Evolutionary conservation across 2,797 vertebrate genomes (phyloP), one percentile per base, ranked within the genome.

Genomic region (Takifugu rubripes): DNA sequence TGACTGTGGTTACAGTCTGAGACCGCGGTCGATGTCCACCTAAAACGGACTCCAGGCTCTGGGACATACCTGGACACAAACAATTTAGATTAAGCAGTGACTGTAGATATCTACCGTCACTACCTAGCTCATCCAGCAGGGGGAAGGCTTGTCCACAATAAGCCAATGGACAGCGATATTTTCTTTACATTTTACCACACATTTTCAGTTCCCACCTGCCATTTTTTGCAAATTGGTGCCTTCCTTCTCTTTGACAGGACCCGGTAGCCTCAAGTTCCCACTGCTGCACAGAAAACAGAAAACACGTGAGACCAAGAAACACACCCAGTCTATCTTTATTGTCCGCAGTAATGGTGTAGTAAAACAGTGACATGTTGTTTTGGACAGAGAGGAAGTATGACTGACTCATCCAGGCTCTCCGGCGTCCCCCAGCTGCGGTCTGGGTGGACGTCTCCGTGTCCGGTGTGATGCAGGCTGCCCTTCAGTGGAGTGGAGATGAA

Each of bases 1-100:
- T 62, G 45, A 71, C 2, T 15, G 8, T 15, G 2, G 56, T 68
- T 0, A 48, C 53, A 0, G 68, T 72, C 5, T 68, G 67, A 52
- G 46, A 21, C 2, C 29, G 70, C 12, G 72, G 67, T 3, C 68
- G 67, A 0, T 46, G 29, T 5, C 56, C 66, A 0, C 74, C 55
- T n/a, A 93, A 15, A 2, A 92, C 88, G 0, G 91, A 92, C 59
- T 93, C 92, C 49, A 93, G 78, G 63, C 91, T 92, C 43, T 17
- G 77, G 25, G 90, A 87, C 56, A 93, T 17, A 61, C 89, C 92
- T 93, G 66, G 42, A 52, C 63, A 81, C 36, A 40, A 7, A 33
- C 11, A 4, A 12, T 14, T 40, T 40, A 3, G 36, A 9, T 33
- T 3, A 9, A 33, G 3, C 9, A 10, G 31, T 10, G 31, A 2